Base-by-base conservation (phyloP, 2,797 vertebrate genomes). In the Scolopax rusticola region DNA sequence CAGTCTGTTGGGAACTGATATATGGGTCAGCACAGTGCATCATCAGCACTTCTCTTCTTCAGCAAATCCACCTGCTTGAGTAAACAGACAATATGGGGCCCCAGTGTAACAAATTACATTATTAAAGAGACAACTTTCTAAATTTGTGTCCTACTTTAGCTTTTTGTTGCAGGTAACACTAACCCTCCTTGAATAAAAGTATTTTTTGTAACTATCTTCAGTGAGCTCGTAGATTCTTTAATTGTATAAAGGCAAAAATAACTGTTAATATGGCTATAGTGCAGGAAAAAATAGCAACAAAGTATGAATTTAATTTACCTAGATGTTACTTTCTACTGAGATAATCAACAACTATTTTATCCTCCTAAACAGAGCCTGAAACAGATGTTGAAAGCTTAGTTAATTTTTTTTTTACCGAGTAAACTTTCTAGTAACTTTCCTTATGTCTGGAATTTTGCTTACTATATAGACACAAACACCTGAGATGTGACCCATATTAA, bases 21-120 rank as follows among this genome's bases (percentile, higher is more conserved):
- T 99, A 97, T 99, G 98, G 98, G 98, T 99, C 99, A 99, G 98
- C 96, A 98, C 98, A 97, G 93, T 98, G 98, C 98, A 98, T 98
- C 97, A 98, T 99, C 98, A 99, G 98, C 98, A 97, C 75, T 98
- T 99, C 97, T 98, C 40, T 96, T 96, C 77, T 91, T 89, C 70
- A 92, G 68, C 54, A 96, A 95, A 96, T 87, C 97, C 98, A 98
- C 98, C 98, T 98, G 98, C 98, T 95, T 97, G 94, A 97, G 97
- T 97, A 98, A 98, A 98, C 91, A 97, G 96, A 97, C 97, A 98
- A 92, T 91, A 97, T 91, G 94, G 95, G 68, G 38, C 95, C 97
- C 96, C 95, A 96, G 80, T 93, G 77, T 85, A 93, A 93, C 84
- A 96, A 98, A 97, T 97, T 98, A 95, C 96, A 98, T 98, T 98